Evolutionary conservation across 2,888 invertebrate species (phyloP).

Genomic region (Cremastinae sp.): DNA sequence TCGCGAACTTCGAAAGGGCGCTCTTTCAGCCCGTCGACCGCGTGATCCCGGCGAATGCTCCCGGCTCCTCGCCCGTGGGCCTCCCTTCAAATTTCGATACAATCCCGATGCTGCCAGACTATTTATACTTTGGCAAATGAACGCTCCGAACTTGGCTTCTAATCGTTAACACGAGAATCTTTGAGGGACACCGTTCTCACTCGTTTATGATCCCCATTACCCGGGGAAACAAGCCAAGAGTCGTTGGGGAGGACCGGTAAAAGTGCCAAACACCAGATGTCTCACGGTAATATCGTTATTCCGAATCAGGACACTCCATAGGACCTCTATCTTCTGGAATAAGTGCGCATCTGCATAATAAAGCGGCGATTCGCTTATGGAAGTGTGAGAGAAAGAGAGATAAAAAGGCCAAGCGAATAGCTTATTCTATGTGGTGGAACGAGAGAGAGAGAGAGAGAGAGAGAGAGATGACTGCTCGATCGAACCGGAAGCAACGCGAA

Average conservation of each 20-base stretch:
- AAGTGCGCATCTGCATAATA: slow-evolving; percentile 27
- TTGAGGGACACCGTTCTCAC: slow-evolving; percentile 4
- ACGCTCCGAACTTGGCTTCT: not conserved
- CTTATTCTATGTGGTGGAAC: slow-evolving; percentile 33
- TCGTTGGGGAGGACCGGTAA: not conserved
- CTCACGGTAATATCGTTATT: slow-evolving; percentile 15
- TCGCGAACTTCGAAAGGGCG: slow-evolving; percentile 77
- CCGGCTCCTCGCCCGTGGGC: slow-evolving; percentile 28
- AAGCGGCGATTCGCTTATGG: not conserved
- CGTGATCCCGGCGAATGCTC: slow-evolving; percentile 53
- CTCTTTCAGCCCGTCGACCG: slow-evolving; percentile 70
- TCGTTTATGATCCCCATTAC: not conserved
- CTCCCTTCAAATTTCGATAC: slow-evolving; percentile 3
- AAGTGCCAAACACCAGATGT: slow-evolving; percentile 17
- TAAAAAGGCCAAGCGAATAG: not conserved
- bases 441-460: slow-evolving; percentile 14
- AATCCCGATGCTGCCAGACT: slow-evolving; percentile 5
- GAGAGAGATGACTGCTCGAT: slow-evolving; percentile 39
- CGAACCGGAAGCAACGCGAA: slow-evolving; percentile 35
- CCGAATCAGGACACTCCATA: slow-evolving; percentile 21
- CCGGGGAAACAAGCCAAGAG: slow-evolving; percentile 20
- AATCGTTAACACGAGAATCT: slow-evolving; percentile 5
- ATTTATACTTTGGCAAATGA: slow-evolving; percentile 16
- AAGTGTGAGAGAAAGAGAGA: not conserved
- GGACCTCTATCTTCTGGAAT: slow-evolving; percentile 9